Base-by-base conservation (phyloP, 2,113 vertebrate genomes). In the Spea bombifrons region DNA sequence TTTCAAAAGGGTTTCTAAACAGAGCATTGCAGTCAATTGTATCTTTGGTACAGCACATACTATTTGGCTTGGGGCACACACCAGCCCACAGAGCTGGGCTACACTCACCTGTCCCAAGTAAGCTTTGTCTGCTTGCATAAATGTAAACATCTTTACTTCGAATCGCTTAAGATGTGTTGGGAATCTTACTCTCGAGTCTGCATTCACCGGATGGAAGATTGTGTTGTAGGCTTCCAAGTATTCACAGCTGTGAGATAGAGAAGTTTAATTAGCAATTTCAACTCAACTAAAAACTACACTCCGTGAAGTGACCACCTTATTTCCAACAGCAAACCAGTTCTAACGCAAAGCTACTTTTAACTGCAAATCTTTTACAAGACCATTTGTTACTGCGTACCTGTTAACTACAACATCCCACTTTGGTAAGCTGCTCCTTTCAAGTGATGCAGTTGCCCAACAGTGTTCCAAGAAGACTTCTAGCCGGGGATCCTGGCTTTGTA, bases 71-170 rank as follows among this genome's bases (percentile, higher is more conserved):
- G 30, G 30, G 30, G 30, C 30, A 30, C 30, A 30, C 30, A 30
- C 1, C 30, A 30, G 30, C 30, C 30, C 30, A 30, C 30, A 30
- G 30, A 30, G 2, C 30, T 30, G 30, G 30, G 30, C 0, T 0
- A 44, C 1, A 1, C 76, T 84, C 59, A 88, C 87, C 82, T 85
- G 78, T 82, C 84, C 84, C 15, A 83, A 57, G 4, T 80, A 53
- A 1, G 64, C 30, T 15, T 69, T 61, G 7, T 57, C 61, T 43
- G 68, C 81, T 47, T 78, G 76, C 53, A 84, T 45, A 66, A 91
- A 91, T 3, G 81, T 71, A 57, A 91, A 86, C 81, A 88, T 86
- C 55, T 63, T 88, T 74, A 88, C 86, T 89, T 90, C 89, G 84
- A 89, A 89, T 73, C 87, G 85, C 82, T 88, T 91, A 9, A 90